Percentiles rank a stretch among this genome's conserved stretches.
These are phyloP conservation scores for Esox niger DNA, from an alignment of 2,113 vertebrate genomes.

Conservation along the genomic window DNA sequence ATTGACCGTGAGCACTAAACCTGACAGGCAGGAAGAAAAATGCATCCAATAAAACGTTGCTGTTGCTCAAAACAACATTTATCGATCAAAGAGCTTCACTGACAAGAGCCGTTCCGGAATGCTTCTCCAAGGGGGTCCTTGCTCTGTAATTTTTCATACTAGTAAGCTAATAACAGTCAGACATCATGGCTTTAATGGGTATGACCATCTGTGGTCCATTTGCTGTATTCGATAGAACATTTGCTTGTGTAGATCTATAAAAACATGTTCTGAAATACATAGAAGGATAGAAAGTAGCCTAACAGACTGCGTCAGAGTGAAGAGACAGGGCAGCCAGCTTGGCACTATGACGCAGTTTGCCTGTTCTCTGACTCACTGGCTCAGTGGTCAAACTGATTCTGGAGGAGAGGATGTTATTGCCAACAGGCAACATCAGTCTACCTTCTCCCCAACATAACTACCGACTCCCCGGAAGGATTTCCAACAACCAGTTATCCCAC, in stretches of 20 bases:
- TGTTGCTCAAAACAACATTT: slow-evolving; percentile 8
- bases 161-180: not conserved
- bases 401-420: not conserved
- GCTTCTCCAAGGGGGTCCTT: not conserved
- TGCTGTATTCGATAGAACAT: not conserved
- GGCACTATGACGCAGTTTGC: not conserved
- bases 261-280: not conserved
- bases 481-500: too few relatives aligned
- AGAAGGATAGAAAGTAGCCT: too few relatives aligned
- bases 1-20: slow-evolving; percentile 7
- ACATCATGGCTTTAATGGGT: not conserved
- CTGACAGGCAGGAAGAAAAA: slow-evolving; percentile 5
- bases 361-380: not conserved
- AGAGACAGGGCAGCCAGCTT: not conserved
- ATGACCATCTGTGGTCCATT: not conserved
- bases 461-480: not conserved
- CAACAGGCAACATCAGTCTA: not conserved
- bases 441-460: not conserved
- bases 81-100: slow-evolving; percentile 8
- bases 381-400: not conserved
- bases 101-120: not conserved
- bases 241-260: not conserved
- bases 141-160: not conserved
- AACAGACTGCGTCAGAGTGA: not conserved
- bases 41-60: slow-evolving; percentile 7